Evolutionary conservation across 2,888 invertebrate genomes (phyloP), one percentile per base, ranked within the genome.

Genomic region (Drosophila pullipes): DNA sequence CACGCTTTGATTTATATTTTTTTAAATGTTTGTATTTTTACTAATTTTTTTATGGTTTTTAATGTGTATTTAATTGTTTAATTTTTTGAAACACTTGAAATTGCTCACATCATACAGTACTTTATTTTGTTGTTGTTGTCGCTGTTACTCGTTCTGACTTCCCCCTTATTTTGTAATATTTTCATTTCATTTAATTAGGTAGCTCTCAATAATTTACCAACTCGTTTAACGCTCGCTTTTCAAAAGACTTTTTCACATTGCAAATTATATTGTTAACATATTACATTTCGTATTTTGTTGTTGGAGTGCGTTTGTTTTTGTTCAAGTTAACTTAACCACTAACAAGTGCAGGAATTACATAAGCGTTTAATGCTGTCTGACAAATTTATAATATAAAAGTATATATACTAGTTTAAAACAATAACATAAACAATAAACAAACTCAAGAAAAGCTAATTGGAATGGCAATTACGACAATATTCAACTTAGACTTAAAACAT

Each of bases 131-230:
- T 69, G 31, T 25, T 70, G 47, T 64, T 63, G 62, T 71, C 73
- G 50, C 28, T 44, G 41, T 52, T 71, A 67, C 54, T 54, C 52
- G 60, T 58, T 65, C 41, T 73, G 47, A 62, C 55, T 58, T 35
- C 61, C 65, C 65, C 52, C 61, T 69, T 31, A 35, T 41, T 76
- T 77, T 74, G 62, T 65, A 85, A 77, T 84, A 83, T 84, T 78
- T 91, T 85, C 82, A 80, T 82, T 84, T 78, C 88, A 82, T 76
- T 86, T 84, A 89, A 83, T 90, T 91, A 83, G 87, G 79, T 85
- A 83, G 76, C 78, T 87, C 80, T 73, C 82, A 90, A 82, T 81
- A 88, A 87, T 88, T 90, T 87, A 82, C 81, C 76, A 91, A 81
- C 76, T 83, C 80, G 81, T 78, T 88, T 72, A 50, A 78, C 78